Base-by-base conservation (phyloP, 2,113 vertebrate species). In the Notothenia coriiceps region DNA sequence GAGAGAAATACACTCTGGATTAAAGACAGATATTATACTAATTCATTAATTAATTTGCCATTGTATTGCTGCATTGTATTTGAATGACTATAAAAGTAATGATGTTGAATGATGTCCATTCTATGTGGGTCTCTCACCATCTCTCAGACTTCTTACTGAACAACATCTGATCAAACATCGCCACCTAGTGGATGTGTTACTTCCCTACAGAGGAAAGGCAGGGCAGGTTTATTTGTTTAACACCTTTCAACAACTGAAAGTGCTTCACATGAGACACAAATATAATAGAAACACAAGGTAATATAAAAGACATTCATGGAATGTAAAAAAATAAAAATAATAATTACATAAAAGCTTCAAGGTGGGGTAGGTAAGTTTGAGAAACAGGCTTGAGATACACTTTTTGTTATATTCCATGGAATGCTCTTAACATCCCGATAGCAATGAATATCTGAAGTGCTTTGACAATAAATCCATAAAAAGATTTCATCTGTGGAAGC, bases 151-250 rank as follows among this genome's bases (percentile, higher is more conserved):
- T 6, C 13, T 22, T 10, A 43, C 49, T 79, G 43, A 3, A 79
- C 10, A 10, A 40, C 35, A 40, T 40, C 7, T 40, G 35, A 52
- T 29, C 22, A 59, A 55, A 82, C 25, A 77, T 2, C 55, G 83
- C 80, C 89, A 69, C 13, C 87, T 75, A 54, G 83, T 74, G 89
- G 83, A 29, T 13, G 0, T n/a, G 6, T 62, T 0, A 17, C 33
- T 10, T 74, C 8, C 2, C 29, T 69, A 44, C 77, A 70, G n/a
- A 22, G 2, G 10, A 2, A 55, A 35, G 50, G 25, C 18, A 15
- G 5, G 20, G 13, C 22, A 2, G 29, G 29, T 29, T 29, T 25
- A 25, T 29, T 29, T 29, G 29, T 29, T 29, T 5, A 12, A 5
- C 46, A 7, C 6, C 10, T 20, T 20, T 18, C 15, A 13, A 29